Conservation (phyloP, 2,113 vertebrate species). For the Sinosuthora webbiana region DNA sequence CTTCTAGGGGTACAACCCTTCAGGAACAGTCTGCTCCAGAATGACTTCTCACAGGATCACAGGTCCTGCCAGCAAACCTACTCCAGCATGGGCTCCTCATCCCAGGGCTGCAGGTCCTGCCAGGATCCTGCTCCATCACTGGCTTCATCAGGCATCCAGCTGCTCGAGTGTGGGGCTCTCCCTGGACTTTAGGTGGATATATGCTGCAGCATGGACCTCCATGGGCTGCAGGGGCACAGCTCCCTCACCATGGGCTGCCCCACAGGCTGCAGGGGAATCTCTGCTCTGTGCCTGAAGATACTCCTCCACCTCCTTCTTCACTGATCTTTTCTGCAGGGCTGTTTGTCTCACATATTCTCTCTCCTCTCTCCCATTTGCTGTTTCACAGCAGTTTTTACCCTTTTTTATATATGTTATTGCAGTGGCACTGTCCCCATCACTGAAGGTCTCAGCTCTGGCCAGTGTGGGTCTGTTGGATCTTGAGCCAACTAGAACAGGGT, state of each 20-base stretch:
- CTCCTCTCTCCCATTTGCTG: not conserved
- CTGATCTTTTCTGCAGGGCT: not conserved
- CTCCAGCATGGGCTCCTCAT: not conserved
- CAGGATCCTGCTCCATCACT: not conserved
- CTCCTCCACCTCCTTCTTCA: not conserved
- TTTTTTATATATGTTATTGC: not conserved
- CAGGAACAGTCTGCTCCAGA: not conserved
- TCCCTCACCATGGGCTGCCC: not conserved
- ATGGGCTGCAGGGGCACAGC: not conserved
- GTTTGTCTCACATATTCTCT: not conserved
- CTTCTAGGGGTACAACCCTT: not conserved
- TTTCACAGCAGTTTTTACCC: not conserved
- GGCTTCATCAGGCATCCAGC: not conserved
- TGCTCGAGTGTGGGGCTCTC: not conserved
- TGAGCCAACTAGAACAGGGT: too few species aligned
- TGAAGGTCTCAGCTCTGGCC: not conserved
- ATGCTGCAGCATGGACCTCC: not conserved
- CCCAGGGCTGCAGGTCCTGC: not conserved
- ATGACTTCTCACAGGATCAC: not conserved
- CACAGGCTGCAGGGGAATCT: accelerated
- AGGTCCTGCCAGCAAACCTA: not conserved
- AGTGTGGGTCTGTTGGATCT: not conserved
- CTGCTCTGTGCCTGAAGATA: accelerated
- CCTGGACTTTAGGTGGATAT: not conserved
- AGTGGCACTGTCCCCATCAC: not conserved